Conservation (phyloP, 1,140 invertebrate genomes). For the Stegodyphus dumicola region DNA sequence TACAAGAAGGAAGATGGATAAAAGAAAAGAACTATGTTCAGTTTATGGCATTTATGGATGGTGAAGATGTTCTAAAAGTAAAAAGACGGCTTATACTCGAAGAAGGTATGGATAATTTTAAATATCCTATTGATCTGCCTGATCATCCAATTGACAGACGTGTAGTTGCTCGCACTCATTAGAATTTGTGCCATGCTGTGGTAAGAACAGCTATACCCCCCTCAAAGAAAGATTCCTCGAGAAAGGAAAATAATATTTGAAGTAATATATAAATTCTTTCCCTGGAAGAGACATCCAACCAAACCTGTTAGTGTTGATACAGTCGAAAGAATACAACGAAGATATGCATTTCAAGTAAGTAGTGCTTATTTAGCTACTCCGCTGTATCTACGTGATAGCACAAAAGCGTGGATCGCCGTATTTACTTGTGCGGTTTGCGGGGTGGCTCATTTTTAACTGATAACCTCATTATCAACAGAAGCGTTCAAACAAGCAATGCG, state of each 20-base stretch:
- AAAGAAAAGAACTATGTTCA: neutral
- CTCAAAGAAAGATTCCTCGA: neutral
- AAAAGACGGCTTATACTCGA: neutral
- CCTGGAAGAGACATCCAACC: neutral
- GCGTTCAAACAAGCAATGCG: neutral
- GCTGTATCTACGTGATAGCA: neutral
- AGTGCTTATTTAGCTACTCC: conserved; percentile 1
- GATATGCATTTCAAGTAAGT: neutral
- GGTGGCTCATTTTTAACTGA: conserved; percentile 68
- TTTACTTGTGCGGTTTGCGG: conserved; percentile 64
- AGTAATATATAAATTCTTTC: neutral
- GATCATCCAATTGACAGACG: neutral
- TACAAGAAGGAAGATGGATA: neutral
- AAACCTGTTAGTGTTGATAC: neutral
- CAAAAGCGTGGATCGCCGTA: neutral
- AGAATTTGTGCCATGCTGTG: neutral
- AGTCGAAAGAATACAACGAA: neutral
- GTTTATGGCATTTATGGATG: neutral
- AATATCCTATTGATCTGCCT: neutral
- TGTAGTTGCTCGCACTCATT: neutral
- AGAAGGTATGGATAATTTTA: neutral
- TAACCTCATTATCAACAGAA: conserved; percentile 61
- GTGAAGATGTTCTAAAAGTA: neutral
- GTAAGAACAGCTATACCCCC: neutral
- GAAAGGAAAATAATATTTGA: neutral